Evolutionary conservation across 2,888 invertebrate species (phyloP), one percentile per base, ranked within the genome.

Genomic region (Dynastes hyllus): DNA sequence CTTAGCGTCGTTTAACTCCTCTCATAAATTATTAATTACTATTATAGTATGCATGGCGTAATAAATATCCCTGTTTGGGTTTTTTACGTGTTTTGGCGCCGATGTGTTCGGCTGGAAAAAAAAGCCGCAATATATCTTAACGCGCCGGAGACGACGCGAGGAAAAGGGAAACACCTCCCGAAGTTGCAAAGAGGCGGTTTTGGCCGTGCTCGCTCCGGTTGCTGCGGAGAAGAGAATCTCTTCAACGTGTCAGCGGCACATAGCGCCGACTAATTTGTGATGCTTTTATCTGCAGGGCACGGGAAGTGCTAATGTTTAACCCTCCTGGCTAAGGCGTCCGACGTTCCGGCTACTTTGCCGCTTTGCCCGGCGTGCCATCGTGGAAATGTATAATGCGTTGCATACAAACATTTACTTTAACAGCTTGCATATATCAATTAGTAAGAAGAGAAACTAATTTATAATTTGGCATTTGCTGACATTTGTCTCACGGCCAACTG

Each of bases 271-370:
- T 87, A 87, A 87, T 87, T 87, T 87, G 87, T 87, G 87, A 87
- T 85, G 87, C 87, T 87, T 88, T 87, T 87, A 87, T 87, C 87
- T 86, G 84, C 84, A 84, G 84, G 83, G 85, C 82, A 83, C 84
- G 84, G 85, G 86, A 87, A 87, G 87, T 87, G 86, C 86, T 87
- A 86, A 87, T 88, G 87, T 86, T 86, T 85, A 85, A 87, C 85
- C 84, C 84, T 22, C 82, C 65, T 22, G 81, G 81, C 83, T 81
- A 82, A 81, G 84, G 83, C 83, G 82, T 80, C 82, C 82, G 80
- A 81, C 80, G 81, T 82, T 82, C 81, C 82, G 79, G 81, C 81
- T 79, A 80, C 78, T 80, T 80, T 78, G 80, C 80, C 80, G 71
- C 58, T 73, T 29, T 40, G 61, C 45, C 58, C 73, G 13, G 22